phyloP scores from a whole-genome alignment of 2,797 vertebrate species.

The Pantherophis vulpinus region DNA sequence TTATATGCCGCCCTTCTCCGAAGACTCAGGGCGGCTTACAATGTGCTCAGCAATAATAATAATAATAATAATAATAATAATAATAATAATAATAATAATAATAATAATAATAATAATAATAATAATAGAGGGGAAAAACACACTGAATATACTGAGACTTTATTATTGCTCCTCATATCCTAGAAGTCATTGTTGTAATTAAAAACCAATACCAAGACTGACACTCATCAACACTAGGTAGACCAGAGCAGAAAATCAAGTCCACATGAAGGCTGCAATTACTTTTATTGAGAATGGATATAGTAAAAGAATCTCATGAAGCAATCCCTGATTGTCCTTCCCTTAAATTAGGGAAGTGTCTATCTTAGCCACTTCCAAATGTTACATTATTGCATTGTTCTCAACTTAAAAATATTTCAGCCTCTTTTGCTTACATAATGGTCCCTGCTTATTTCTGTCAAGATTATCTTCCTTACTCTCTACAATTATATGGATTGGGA shows the following conservation, averaged over 20 bases:
- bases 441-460: not conserved
- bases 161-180: not conserved
- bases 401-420: not conserved
- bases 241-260: not conserved
- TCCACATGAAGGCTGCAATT: not conserved
- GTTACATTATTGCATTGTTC: not conserved
- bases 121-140: not conserved
- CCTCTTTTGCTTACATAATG: not conserved
- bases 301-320: not conserved
- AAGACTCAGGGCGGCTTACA: no score
- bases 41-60: no score
- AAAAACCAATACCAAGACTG: not conserved
- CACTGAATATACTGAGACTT: not conserved
- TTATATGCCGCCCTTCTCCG: no score
- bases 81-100: no score
- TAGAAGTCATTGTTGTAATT: not conserved
- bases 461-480: not conserved
- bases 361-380: not conserved
- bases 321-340: not conserved
- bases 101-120: no score
- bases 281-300: not conserved
- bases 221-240: not conserved
- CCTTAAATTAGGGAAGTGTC: not conserved
- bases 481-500: not conserved
- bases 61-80: no score